A percentile compares a stretch with the other conserved stretches of the same genome.
These are phyloP conservation scores for Eonycteris spelaea DNA, from an alignment of 2,113 vertebrate species.

Conservation along the genomic window DNA sequence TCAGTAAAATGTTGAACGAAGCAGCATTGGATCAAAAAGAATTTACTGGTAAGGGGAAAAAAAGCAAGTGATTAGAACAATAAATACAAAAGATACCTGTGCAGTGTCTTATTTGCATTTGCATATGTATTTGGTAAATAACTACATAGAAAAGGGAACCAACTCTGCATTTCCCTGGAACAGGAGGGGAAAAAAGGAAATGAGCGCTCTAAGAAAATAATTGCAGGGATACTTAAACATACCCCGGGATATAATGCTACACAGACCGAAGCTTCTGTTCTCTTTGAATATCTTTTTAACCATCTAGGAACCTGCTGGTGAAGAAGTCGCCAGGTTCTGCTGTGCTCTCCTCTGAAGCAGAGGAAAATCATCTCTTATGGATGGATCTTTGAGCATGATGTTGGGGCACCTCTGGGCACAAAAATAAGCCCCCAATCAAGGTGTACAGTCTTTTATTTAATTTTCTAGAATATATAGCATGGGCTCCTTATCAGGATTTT, in stretches of 20 bases:
- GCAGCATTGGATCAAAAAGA: background rate
- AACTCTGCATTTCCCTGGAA: background rate
- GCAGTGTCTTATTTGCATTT: background rate
- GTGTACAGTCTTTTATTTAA: background rate
- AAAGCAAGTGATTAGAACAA: background rate
- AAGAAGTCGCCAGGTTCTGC: background rate
- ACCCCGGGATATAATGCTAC: background rate
- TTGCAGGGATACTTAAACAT: background rate
- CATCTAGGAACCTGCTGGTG: background rate
- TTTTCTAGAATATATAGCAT: background rate
- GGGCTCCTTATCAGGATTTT: background rate
- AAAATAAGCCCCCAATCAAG: background rate
- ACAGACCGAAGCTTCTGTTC: background rate
- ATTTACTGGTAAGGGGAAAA: background rate
- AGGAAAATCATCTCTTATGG: background rate
- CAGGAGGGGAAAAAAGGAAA: background rate
- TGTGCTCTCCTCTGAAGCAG: background rate
- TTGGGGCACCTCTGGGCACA: background rate
- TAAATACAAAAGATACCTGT: background rate
- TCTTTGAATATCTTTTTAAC: background rate
- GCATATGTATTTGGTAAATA: background rate
- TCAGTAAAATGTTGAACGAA: background rate
- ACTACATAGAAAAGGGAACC: background rate
- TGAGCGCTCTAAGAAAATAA: background rate
- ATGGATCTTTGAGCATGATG: background rate